These are phyloP conservation scores for Harpalus rubripes DNA, from an alignment of 2,888 invertebrate species.

Conservation along the genomic window DNA sequence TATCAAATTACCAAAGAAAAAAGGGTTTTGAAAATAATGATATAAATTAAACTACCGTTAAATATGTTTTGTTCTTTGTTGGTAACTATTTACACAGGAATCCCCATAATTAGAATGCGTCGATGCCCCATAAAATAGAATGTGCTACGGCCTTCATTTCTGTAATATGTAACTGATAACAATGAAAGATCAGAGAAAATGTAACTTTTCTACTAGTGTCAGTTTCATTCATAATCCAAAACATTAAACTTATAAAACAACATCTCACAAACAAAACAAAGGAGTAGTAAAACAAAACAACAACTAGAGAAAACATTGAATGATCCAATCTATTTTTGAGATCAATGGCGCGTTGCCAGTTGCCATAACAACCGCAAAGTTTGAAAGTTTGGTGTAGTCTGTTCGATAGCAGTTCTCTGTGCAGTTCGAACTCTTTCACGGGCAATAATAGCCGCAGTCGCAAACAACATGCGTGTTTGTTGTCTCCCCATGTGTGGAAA, in stretches of 20 bases:
- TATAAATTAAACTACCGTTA: too few relatives aligned
- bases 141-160: too few relatives aligned
- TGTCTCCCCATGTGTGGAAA: conserved; percentile 59
- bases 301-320: conserved; percentile 48
- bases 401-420: conserved; percentile 14
- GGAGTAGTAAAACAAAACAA: conserved; percentile 42
- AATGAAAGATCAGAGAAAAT: neutral
- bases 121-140: too few relatives aligned
- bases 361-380: conserved; percentile 53
- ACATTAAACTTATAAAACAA: conserved; percentile 29
- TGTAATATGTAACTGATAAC: neutral
- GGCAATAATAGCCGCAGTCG: conserved; percentile 61
- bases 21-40: too few relatives aligned
- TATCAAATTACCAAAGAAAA: too few relatives aligned
- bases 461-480: conserved; percentile 62
- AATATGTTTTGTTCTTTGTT: too few relatives aligned
- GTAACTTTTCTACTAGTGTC: neutral
- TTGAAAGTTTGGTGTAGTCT: conserved; percentile 31
- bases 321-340: conserved; percentile 56
- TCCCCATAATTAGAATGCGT: too few relatives aligned
- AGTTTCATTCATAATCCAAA: conserved; percentile 22
- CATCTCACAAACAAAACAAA: conserved; percentile 33
- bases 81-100: too few relatives aligned
- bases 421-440: conserved; percentile 57
- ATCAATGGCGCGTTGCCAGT: conserved; percentile 57